phyloP scores from a whole-genome alignment of 2,888 invertebrate genomes.

The Nomada ferruginata region DNA sequence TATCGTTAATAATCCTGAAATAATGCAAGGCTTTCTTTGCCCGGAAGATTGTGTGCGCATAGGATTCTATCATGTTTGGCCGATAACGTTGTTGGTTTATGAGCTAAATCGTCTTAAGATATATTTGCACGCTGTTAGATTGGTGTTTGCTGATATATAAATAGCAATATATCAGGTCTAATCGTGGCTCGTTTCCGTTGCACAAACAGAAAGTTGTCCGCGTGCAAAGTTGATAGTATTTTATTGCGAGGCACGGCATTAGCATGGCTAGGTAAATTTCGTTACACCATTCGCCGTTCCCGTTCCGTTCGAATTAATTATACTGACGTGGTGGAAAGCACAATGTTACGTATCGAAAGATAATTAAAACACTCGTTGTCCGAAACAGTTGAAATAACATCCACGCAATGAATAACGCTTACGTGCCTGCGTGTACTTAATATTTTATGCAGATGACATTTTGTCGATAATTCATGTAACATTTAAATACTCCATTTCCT shows the following conservation, averaged over 20 bases:
- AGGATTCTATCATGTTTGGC: slow-evolving; percentile 38
- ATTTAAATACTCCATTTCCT: not conserved
- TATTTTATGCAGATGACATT: not conserved
- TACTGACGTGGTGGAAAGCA: too few species aligned
- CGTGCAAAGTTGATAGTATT: slow-evolving; percentile 22
- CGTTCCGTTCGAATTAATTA: not conserved
- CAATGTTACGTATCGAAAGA: not conserved
- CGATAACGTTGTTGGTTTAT: slow-evolving; percentile 50
- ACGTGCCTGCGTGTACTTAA: not conserved
- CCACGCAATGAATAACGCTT: not conserved
- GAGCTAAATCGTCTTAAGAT: slow-evolving; percentile 47
- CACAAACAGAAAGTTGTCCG: slow-evolving; percentile 30
- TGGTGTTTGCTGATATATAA: slow-evolving; percentile 43
- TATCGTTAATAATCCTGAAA: slow-evolving; percentile 48
- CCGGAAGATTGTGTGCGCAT: slow-evolving; percentile 30
- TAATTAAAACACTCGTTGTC: not conserved
- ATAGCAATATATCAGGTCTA: slow-evolving; percentile 44
- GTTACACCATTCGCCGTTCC: not conserved
- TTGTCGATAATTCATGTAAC: slow-evolving; percentile 9
- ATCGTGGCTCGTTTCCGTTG: slow-evolving; percentile 31
- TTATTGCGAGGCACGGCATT: slow-evolving; percentile 11
- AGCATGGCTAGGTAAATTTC: not conserved
- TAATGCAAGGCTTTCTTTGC: slow-evolving; percentile 45
- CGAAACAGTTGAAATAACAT: not conserved
- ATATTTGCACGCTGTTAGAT: slow-evolving; percentile 53